phyloP scores from a whole-genome alignment of 2,888 invertebrate genomes.

The Morpho helenor region DNA sequence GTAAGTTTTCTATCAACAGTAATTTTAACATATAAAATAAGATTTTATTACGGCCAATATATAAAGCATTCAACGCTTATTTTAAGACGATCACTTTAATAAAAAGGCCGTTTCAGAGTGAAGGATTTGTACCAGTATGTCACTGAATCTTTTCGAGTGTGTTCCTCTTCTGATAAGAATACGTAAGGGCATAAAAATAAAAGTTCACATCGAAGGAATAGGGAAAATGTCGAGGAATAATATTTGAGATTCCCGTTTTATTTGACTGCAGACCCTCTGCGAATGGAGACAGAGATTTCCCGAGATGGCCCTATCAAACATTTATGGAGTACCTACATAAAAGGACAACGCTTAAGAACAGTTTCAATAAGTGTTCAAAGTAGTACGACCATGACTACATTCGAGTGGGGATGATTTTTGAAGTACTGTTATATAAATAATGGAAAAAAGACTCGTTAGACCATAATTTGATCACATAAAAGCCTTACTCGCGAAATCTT shows the following conservation, averaged over 20 bases:
- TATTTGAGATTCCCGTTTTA: slow-evolving; percentile 78
- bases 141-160: slow-evolving; percentile 68
- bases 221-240: slow-evolving; percentile 76
- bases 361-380: slow-evolving; percentile 73
- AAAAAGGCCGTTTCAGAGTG: slow-evolving; percentile 38
- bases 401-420: slow-evolving; percentile 13
- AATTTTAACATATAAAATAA: not conserved
- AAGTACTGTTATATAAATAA: no score
- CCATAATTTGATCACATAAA: no score
- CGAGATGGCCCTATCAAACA: slow-evolving; percentile 79
- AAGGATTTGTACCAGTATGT: slow-evolving; percentile 72
- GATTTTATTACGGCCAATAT: slow-evolving; percentile 1
- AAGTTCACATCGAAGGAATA: slow-evolving; percentile 75
- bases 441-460: no score
- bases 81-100: slow-evolving; percentile 12
- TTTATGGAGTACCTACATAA: slow-evolving; percentile 78
- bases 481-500: no score
- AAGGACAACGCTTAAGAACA: slow-evolving; percentile 77
- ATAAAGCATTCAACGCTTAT: slow-evolving; percentile 28
- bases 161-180: slow-evolving; percentile 75
- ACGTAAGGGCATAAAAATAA: slow-evolving; percentile 78
- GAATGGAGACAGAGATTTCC: slow-evolving; percentile 78
- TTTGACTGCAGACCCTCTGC: slow-evolving; percentile 76
- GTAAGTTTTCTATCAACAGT: not conserved
- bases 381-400: slow-evolving; percentile 46